Conservation (phyloP, 2,888 invertebrate genomes). For the Drosophila atroscutellata region DNA sequence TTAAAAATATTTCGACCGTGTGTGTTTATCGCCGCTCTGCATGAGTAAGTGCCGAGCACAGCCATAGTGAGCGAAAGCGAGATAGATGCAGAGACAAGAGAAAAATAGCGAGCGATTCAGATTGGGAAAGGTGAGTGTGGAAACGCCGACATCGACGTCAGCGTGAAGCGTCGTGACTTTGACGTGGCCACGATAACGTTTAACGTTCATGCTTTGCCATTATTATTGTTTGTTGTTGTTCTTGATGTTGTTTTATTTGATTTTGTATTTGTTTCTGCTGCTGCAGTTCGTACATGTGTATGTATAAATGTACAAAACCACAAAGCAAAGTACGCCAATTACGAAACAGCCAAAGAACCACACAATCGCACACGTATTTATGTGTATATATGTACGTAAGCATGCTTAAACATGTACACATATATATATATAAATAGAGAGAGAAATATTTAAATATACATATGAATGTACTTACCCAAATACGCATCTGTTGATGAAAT, state of each 20-base stretch:
- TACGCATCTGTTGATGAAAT: constrained; percentile 17
- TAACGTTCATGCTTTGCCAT: constrained; percentile 46
- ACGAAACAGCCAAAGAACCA: constrained; percentile 61
- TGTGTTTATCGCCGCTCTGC: constrained; percentile 21
- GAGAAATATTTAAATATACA: constrained; percentile 1
- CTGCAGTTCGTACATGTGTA: constrained; percentile 17
- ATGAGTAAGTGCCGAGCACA: constrained; percentile 36
- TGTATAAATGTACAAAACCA: background rate
- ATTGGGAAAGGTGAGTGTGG: constrained; percentile 44
- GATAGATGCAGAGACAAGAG: background rate
- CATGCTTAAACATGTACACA: background rate
- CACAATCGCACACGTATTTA: constrained; percentile 11
- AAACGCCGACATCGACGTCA: constrained; percentile 65
- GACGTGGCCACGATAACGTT: constrained; percentile 68
- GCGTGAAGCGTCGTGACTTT: constrained; percentile 65
- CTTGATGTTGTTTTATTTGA: constrained; percentile 31
- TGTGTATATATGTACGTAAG: background rate
- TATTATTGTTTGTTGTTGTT: constrained; percentile 32
- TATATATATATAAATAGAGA: background rate
- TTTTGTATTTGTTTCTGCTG: constrained; percentile 32
- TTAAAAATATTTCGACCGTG: constrained; percentile 51
- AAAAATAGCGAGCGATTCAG: constrained; percentile 1
- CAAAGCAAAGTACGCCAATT: constrained; percentile 49
- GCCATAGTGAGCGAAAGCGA: constrained; percentile 7
- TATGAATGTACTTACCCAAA: background rate